These are phyloP conservation scores for Mus pahari DNA, from an alignment of 2,113 vertebrate genomes.

Conservation along the genomic window DNA sequence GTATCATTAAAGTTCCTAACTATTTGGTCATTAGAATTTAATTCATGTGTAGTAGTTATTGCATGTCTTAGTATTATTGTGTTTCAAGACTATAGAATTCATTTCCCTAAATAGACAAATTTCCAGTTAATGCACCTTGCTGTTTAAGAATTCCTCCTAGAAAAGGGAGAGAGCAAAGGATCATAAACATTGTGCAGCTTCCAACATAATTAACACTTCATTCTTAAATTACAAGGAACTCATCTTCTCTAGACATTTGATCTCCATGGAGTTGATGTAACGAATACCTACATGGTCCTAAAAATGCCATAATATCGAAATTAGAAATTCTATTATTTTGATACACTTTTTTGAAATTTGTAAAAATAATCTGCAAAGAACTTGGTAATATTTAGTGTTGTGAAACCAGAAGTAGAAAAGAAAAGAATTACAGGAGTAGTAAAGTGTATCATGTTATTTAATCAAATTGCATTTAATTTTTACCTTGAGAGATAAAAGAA, in stretches of 20 bases:
- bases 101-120: constrained; percentile 12
- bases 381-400: background rate
- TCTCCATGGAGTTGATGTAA: background rate
- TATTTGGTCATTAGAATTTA: constrained; percentile 43
- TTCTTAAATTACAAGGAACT: constrained; percentile 39
- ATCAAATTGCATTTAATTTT: constrained; percentile 15
- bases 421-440: background rate
- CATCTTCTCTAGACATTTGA: background rate
- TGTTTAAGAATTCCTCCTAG: constrained; percentile 44
- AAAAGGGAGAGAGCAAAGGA: background rate
- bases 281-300: background rate
- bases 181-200: constrained; percentile 29
- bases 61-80: background rate
- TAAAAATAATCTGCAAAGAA: constrained; percentile 37
- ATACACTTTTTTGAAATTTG: constrained; percentile 11
- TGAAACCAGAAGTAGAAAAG: background rate
- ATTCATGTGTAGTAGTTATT: background rate
- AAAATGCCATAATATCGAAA: constrained; percentile 26
- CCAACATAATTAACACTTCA: background rate
- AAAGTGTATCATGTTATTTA: constrained; percentile 16
- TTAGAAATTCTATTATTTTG: constrained; percentile 11
- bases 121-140: background rate
- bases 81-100: constrained; percentile 6
- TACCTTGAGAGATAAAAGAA: background rate
- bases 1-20: constrained; percentile 7